These are phyloP conservation scores for Dysmachus trigonus DNA, from an alignment of 2,888 invertebrate species.

Conservation along the genomic window DNA sequence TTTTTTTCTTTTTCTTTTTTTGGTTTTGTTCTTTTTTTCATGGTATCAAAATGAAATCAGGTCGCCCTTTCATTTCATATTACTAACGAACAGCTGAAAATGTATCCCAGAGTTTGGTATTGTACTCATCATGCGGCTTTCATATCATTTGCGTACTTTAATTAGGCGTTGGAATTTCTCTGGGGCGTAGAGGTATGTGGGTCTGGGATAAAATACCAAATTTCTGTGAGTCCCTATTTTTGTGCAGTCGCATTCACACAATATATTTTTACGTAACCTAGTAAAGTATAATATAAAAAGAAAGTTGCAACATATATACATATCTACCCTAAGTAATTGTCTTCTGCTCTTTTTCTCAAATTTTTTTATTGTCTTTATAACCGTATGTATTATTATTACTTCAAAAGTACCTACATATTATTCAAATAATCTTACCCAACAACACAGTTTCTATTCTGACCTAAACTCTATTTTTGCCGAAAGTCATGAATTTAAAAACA, in stretches of 20 bases:
- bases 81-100: not conserved
- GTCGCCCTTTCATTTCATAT: not conserved
- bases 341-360: too few species aligned
- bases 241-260: not conserved
- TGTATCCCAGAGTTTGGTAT: not conserved
- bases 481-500: too few species aligned
- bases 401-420: too few species aligned
- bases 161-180: not conserved
- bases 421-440: too few species aligned
- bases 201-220: not conserved
- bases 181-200: not conserved
- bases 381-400: too few species aligned
- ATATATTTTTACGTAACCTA: not conserved
- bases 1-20: not conserved
- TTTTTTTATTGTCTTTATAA: too few species aligned
- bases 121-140: not conserved
- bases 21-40: not conserved
- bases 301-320: too few species aligned
- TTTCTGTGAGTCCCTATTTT: not conserved
- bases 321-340: too few species aligned
- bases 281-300: too few species aligned
- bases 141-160: not conserved
- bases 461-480: too few species aligned
- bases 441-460: too few species aligned
- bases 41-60: not conserved